These are phyloP conservation scores for Porites australiensis DNA, from an alignment of 64 coral and sea anemone genomes.

Conservation along the genomic window DNA sequence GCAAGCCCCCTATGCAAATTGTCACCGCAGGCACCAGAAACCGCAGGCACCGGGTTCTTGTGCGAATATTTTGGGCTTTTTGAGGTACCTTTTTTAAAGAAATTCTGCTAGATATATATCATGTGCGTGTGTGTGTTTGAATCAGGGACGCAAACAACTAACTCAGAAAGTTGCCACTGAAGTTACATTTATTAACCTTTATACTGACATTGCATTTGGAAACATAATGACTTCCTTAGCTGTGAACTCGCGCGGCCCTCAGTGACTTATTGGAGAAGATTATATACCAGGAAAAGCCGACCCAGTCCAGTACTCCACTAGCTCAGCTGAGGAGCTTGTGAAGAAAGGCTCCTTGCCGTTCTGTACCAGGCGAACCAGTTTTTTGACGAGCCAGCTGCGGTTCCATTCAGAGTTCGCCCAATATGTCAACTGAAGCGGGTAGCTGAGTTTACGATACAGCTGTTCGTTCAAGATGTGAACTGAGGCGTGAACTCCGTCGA, in stretches of 20 bases:
- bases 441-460: constrained; percentile 39
- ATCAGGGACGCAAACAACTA: neutral
- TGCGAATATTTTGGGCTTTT: too few relatives aligned
- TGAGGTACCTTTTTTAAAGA: too few relatives aligned
- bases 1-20: too few relatives aligned
- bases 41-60: too few relatives aligned
- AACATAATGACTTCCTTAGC: neutral
- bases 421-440: constrained; percentile 38
- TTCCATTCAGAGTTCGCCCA: constrained; percentile 47
- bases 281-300: constrained; percentile 22
- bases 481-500: constrained; percentile 40
- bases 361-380: constrained; percentile 34
- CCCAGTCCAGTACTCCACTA: constrained; percentile 59
- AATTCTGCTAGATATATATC: too few relatives aligned
- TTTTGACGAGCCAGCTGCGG: constrained; percentile 43
- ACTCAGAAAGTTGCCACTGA: neutral
- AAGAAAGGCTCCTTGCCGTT: constrained; percentile 53
- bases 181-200: neutral
- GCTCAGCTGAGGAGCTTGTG: constrained; percentile 37
- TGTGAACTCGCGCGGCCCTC: neutral
- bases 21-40: too few relatives aligned
- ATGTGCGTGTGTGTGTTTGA: too few relatives aligned
- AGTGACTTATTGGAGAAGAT: constrained; percentile 46
- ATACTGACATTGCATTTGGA: neutral
- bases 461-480: constrained; percentile 46